Evolutionary conservation across 2,888 invertebrate species (phyloP).

Genomic region (Drosophila pullipes): DNA sequence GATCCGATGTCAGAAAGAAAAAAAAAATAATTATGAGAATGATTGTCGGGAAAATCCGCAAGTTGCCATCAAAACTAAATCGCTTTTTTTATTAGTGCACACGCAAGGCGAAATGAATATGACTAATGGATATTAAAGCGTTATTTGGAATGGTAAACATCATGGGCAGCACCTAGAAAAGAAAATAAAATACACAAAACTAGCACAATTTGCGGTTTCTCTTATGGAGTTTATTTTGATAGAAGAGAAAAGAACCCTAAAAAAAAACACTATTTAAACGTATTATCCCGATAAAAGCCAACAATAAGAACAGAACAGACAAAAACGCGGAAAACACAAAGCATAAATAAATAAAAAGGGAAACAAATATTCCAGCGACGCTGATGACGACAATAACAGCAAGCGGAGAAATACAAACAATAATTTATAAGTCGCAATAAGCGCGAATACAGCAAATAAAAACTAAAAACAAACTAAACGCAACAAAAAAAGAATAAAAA

Average conservation of each 20-base stretch:
- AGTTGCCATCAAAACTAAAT: conserved; percentile 14
- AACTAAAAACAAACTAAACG: conserved; percentile 45
- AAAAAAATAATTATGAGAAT: conserved; percentile 21
- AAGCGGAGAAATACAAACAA: conserved; percentile 51
- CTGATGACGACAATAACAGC: conserved; percentile 32
- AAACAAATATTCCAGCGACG: conserved; percentile 48
- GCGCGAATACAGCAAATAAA: conserved; percentile 59
- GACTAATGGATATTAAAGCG: conserved; percentile 16
- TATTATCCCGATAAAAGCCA: conserved; percentile 49
- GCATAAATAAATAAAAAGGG: conserved; percentile 23
- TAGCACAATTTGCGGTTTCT: conserved; percentile 38
- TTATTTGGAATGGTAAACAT: conserved; percentile 18
- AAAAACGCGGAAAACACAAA: conserved; percentile 17
- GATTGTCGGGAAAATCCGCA: conserved; percentile 25
- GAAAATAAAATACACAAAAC: conserved; percentile 13
- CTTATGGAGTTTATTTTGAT: conserved; percentile 31
- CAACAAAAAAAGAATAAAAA: conserved; percentile 17
- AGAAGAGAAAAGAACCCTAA: conserved; percentile 3
- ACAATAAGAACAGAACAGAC: conserved; percentile 6
- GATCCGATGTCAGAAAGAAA: conserved; percentile 13
- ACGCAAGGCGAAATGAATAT: conserved; percentile 24
- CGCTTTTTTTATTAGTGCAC: conserved; percentile 17
- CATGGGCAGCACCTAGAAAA: conserved; percentile 1
- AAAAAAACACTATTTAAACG: conserved; percentile 37
- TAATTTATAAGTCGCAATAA: conserved; percentile 77